These are phyloP conservation scores for Leucania comma DNA, from an alignment of 2,888 invertebrate genomes.

Conservation along the genomic window DNA sequence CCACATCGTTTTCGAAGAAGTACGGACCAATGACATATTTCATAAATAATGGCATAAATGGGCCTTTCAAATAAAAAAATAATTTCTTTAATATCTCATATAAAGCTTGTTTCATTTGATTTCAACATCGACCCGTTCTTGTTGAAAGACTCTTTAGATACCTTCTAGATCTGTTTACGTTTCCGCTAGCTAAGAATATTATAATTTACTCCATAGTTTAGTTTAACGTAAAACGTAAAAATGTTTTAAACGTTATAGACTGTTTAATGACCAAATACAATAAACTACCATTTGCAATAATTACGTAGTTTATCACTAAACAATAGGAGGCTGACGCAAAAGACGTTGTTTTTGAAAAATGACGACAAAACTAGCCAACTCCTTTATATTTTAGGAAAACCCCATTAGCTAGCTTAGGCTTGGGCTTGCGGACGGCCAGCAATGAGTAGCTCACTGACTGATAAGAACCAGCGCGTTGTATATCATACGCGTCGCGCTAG, in stretches of 20 bases:
- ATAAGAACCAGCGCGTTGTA: too few species aligned
- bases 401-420: background rate
- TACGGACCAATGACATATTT: too few species aligned
- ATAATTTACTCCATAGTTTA: background rate
- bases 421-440: too few species aligned
- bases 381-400: background rate
- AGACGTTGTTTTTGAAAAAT: background rate
- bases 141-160: too few species aligned
- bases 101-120: too few species aligned
- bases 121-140: too few species aligned
- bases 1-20: too few species aligned
- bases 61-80: too few species aligned
- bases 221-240: slow-evolving; percentile 1
- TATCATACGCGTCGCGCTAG: too few species aligned
- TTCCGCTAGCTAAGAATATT: background rate
- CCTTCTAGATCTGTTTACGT: background rate
- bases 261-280: background rate
- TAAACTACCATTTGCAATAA: background rate
- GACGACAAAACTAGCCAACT: background rate
- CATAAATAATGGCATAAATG: too few species aligned
- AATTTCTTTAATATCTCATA: too few species aligned
- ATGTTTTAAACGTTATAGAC: background rate
- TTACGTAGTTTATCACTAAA: background rate
- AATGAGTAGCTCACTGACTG: too few species aligned
- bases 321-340: background rate